These are phyloP conservation scores for Oreochromis mossambicus DNA, from an alignment of 2,797 vertebrate genomes.

Conservation along the genomic window DNA sequence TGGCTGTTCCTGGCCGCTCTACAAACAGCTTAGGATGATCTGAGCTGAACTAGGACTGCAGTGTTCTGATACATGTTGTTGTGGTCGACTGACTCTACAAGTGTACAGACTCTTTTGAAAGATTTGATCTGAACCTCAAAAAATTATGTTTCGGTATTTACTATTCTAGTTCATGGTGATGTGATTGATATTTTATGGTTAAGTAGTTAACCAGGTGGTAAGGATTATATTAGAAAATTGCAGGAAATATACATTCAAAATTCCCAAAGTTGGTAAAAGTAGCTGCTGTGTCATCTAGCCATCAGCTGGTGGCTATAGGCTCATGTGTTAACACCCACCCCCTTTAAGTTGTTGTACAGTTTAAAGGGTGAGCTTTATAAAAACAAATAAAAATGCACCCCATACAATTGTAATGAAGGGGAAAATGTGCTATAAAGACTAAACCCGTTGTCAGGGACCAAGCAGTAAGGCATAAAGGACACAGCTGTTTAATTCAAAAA, in stretches of 20 bases:
- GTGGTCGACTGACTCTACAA: neutral
- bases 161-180: neutral
- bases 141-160: neutral
- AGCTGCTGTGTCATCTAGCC: neutral
- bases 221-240: neutral
- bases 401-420: neutral
- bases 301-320: neutral
- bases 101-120: neutral
- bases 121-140: neutral
- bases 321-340: neutral
- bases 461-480: too few relatives aligned
- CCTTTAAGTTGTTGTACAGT: neutral
- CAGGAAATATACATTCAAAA: neutral
- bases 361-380: neutral
- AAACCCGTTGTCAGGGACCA: neutral
- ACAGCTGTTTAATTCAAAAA: too few relatives aligned
- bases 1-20: neutral
- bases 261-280: neutral
- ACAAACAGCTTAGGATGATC: neutral
- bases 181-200: neutral
- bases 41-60: neutral
- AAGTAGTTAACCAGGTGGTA: neutral
- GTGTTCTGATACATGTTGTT: neutral
- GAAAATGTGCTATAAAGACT: neutral
- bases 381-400: neutral